Evolutionary conservation across 2,888 invertebrate species (phyloP).

Genomic region (Tenthredo scrophulariae): DNA sequence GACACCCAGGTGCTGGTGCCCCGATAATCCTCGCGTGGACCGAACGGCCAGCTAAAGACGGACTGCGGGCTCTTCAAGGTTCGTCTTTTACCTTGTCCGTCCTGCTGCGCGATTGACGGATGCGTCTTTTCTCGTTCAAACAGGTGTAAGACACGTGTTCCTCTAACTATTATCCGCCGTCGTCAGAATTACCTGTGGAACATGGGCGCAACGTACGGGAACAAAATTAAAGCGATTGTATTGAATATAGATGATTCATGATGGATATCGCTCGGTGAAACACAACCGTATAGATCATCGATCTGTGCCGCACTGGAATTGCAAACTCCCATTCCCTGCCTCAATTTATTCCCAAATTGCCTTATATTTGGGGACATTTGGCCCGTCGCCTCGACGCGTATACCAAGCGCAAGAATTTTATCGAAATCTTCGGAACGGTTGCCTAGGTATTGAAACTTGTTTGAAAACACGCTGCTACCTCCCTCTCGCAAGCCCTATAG

Average conservation of each 20-base stretch:
- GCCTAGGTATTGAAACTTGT: background rate
- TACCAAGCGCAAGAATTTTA: background rate
- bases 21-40: slow-evolving; percentile 15
- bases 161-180: background rate
- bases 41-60: background rate
- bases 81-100: background rate
- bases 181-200: background rate
- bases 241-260: too few species aligned
- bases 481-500: too few species aligned
- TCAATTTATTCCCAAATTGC: background rate
- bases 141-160: slow-evolving; percentile 19
- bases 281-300: too few species aligned
- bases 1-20: slow-evolving; percentile 37
- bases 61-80: slow-evolving; percentile 44
- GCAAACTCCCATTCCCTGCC: background rate
- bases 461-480: background rate
- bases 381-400: background rate
- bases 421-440: background rate
- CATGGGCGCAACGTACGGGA: too few species aligned
- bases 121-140: background rate
- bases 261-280: background rate
- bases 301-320: background rate
- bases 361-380: background rate
- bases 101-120: background rate
- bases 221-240: too few species aligned